These are phyloP conservation scores for Eristalinus sepulchralis DNA, from an alignment of 2,888 invertebrate genomes.

Conservation along the genomic window DNA sequence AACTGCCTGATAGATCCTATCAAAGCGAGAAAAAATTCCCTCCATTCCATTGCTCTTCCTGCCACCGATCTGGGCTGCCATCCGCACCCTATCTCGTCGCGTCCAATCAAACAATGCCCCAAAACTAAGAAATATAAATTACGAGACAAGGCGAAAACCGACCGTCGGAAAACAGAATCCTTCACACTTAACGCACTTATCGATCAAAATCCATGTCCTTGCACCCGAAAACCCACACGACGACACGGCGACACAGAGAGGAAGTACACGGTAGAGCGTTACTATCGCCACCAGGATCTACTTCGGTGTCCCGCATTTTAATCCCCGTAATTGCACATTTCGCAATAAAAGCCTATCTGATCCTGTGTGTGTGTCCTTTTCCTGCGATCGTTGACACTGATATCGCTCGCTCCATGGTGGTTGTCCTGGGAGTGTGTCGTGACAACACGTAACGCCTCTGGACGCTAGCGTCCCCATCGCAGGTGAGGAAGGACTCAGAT, in stretches of 20 bases:
- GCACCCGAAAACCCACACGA: constrained; percentile 12
- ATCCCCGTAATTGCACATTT: constrained; percentile 67
- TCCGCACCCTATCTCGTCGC: constrained; percentile 33
- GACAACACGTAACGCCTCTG: not conserved
- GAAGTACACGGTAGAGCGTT: constrained; percentile 33
- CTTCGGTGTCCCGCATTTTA: constrained; percentile 67
- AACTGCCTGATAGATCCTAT: constrained; percentile 46
- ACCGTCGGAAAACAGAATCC: constrained; percentile 21
- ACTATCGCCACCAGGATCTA: constrained; percentile 19
- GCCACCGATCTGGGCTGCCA: constrained; percentile 41
- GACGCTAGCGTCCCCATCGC: constrained; percentile 10
- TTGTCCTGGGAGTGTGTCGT: not conserved
- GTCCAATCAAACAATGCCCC: constrained; percentile 57
- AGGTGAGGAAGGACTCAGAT: constrained; percentile 51
- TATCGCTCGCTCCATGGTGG: constrained; percentile 44
- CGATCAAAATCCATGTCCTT: constrained; percentile 59
- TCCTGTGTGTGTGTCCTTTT: constrained; percentile 33
- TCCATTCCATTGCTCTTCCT: constrained; percentile 34
- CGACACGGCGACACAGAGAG: constrained; percentile 25
- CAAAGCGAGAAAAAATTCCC: constrained; percentile 24
- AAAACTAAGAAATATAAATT: constrained; percentile 70
- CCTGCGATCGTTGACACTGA: not conserved
- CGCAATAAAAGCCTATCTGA: constrained; percentile 61
- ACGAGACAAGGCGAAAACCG: constrained; percentile 18
- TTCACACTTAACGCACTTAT: constrained; percentile 71